Evolutionary conservation across 2,888 invertebrate species (phyloP).

Genomic region (Troides aeacus): DNA sequence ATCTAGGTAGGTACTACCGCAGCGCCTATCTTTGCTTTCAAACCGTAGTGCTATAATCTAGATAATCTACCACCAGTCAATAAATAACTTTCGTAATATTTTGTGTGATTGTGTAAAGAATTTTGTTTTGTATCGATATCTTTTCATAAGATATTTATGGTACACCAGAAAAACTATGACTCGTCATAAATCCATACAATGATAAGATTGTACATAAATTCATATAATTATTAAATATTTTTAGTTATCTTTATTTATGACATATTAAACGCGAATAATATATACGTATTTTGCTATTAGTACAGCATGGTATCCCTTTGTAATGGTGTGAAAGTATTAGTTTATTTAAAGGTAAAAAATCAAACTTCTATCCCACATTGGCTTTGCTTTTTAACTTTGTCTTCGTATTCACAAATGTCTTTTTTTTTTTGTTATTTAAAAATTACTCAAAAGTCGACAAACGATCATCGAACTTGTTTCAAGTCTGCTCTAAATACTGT

Average conservation of each 20-base stretch:
- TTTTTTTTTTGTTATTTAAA: neutral
- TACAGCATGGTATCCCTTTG: too few relatives aligned
- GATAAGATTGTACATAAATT: neutral
- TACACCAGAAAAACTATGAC: neutral
- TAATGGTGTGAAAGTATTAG: neutral
- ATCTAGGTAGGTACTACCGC: neutral
- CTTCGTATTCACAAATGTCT: neutral
- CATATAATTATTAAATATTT: neutral
- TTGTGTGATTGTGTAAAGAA: neutral
- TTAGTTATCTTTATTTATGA: too few relatives aligned
- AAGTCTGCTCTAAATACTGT: neutral
- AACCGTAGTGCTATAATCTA: neutral
- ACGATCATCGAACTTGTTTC: neutral
- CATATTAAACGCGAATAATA: too few relatives aligned
- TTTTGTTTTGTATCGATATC: neutral
- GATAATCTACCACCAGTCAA: neutral
- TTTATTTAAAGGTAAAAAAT: neutral
- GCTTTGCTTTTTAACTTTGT: neutral
- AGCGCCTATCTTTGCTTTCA: too few relatives aligned
- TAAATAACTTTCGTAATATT: neutral
- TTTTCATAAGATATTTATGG: neutral
- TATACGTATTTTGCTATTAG: too few relatives aligned
- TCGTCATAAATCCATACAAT: neutral
- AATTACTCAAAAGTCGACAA: neutral
- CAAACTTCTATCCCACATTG: neutral